These are phyloP conservation scores for Pelecanus crispus DNA, from an alignment of 2,113 vertebrate species.

Conservation along the genomic window DNA sequence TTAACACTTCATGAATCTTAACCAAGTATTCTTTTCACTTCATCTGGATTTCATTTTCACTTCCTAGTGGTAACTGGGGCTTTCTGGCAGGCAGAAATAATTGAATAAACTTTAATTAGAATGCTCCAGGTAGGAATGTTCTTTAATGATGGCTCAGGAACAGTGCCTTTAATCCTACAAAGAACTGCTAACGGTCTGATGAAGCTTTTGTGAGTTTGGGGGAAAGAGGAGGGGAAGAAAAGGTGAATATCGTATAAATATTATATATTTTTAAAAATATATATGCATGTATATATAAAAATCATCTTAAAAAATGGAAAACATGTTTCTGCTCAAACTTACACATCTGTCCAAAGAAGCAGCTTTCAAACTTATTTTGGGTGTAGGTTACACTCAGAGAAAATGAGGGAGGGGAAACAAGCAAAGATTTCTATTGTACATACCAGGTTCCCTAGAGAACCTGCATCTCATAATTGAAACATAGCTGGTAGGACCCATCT, in stretches of 20 bases:
- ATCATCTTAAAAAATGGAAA: background rate
- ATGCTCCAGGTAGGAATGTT: background rate
- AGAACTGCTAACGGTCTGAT: background rate
- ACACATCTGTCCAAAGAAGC: background rate
- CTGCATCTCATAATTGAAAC: background rate
- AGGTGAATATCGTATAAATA: background rate
- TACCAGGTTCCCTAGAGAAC: background rate
- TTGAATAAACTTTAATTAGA: constrained; percentile 40
- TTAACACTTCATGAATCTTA: constrained; percentile 11
- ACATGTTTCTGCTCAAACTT: background rate
- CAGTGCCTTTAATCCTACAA: background rate
- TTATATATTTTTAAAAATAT: background rate
- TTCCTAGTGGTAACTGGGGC: background rate
- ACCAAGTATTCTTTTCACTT: background rate
- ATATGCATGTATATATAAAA: background rate
- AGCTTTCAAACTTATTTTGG: background rate
- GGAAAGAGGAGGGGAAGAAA: background rate
- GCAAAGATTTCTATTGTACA: background rate
- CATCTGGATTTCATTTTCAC: constrained; percentile 5
- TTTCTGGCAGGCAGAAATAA: constrained; percentile 10
- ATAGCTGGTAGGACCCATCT: background rate
- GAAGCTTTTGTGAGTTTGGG: background rate
- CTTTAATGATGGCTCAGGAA: background rate
- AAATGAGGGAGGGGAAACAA: background rate
- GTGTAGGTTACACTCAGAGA: background rate